phyloP scores from a whole-genome alignment of 2,797 vertebrate species.

The Sebastiscus albofasciatus region DNA sequence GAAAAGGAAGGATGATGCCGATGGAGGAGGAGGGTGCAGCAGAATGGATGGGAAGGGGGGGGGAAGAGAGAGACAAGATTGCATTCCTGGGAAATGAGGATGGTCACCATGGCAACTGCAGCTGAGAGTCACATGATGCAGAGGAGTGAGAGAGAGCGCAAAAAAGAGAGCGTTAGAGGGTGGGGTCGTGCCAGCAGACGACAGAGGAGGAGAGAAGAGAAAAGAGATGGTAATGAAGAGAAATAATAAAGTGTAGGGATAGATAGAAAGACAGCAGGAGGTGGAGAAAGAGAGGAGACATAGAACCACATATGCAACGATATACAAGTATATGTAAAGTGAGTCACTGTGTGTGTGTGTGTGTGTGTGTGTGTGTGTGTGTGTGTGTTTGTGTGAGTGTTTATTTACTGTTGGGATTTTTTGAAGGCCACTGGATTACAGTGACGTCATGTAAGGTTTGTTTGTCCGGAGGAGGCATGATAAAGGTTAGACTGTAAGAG shows the following conservation, averaged over 20 bases:
- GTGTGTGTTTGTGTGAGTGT: background rate
- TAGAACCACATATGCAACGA: background rate
- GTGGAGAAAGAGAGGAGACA: background rate
- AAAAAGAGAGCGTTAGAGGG: conserved; percentile 32
- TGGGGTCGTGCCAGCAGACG: conserved; percentile 48
- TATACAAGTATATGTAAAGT: background rate
- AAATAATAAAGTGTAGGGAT: conserved; percentile 17
- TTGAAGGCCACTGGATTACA: background rate
- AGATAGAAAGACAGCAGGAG: background rate
- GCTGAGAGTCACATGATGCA: conserved; percentile 83
- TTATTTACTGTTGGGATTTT: background rate
- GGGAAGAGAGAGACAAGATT: conserved; percentile 44
- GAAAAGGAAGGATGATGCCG: conserved; percentile 7
- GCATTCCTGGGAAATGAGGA: conserved; percentile 73
- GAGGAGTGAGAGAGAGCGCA: conserved; percentile 67
- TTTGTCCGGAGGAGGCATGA: background rate
- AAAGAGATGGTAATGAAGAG: conserved; percentile 40
- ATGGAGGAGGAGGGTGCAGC: conserved; percentile 33
- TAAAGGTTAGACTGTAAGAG: background rate
- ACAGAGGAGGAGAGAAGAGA: conserved; percentile 40
- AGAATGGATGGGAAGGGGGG: conserved; percentile 31
- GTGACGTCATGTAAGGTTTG: background rate
- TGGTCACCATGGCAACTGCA: conserved; percentile 85
- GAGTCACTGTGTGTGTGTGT: background rate
- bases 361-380: background rate